Conservation (phyloP, 30 jellyfish, hydroid and myxozoan genomes). For the Pseudorhiza aurosa region DNA sequence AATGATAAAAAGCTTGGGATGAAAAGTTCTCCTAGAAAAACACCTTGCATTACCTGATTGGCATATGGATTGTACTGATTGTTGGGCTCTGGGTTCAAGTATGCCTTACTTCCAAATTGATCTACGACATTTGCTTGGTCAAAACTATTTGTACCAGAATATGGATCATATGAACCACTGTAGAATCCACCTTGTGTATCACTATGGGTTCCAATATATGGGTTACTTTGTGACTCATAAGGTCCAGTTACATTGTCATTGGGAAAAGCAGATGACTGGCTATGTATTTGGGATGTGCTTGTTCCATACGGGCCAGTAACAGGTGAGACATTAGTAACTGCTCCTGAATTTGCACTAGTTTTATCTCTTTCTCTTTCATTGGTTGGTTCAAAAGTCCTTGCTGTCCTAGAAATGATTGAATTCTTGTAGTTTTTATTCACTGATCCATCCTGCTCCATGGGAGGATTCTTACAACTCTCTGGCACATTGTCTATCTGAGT, state of each 20-base stretch:
- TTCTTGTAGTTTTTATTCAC: too few relatives aligned
- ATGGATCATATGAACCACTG: conserved; percentile 1
- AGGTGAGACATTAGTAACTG: conserved; percentile 33
- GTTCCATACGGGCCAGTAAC: conserved; percentile 35
- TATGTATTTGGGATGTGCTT: neutral
- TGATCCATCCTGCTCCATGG: too few relatives aligned
- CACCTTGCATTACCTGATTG: too few relatives aligned
- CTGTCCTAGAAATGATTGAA: too few relatives aligned
- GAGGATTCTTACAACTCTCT: too few relatives aligned
- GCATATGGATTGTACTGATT: conserved; percentile 26
- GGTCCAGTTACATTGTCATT: conserved; percentile 13
- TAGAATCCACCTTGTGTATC: neutral
- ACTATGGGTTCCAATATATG: neutral
- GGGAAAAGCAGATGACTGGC: neutral
- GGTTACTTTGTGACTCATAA: neutral
- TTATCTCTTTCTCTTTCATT: neutral
- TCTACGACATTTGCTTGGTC: neutral
- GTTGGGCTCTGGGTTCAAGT: conserved; percentile 61
- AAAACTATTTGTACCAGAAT: neutral
- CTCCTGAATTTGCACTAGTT: neutral
- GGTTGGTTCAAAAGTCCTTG: too few relatives aligned
- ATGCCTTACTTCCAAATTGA: conserved; percentile 3
- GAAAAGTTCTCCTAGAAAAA: too few relatives aligned
- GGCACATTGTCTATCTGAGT: too few relatives aligned
- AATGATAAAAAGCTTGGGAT: too few relatives aligned